Base-by-base conservation (phyloP, 2,888 invertebrate species). In the Blastobasis lacticolella region DNA sequence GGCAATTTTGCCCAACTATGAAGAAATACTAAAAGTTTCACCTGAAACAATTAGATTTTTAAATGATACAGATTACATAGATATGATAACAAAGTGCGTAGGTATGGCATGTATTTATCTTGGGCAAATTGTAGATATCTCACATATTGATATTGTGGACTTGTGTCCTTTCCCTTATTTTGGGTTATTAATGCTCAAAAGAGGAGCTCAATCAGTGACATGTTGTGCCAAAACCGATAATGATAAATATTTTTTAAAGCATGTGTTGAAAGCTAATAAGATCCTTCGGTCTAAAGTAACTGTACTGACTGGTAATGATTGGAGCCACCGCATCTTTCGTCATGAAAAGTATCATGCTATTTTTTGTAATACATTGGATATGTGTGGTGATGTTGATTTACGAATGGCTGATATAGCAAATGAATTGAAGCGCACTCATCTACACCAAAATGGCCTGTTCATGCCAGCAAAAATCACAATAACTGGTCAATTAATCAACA, bases 121-220 rank as follows among this genome's bases (percentile, higher is more conserved):
- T n/a, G 74, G 79, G 7, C 80, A 85, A 58, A 74, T 83, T 48
- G 63, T 69, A 38, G 73, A 80, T 23, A 73, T 79, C 57, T 66
- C 73, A 54, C 62, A 78, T 48, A 63, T 77, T 23, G 64, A 62
- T 57, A 73, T 92, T 55, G 74, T 91, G 47, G 93, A 93, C 70
- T 75, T 90, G 38, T 88, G 88, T 59, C 90, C 90, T 5, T 91
- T 93, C 67, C 93, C 93, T 1, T 60, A 92, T 45, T 89, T 91
- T 64, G 92, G 92, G 0, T 67, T 93, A 45, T 71, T 88, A 50
- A 74, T 92, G 69, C 74, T 91, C 23, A 89, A 89, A 64, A 78
- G 85, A 50, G 89, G 89, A 45, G 73, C 76, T 10, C 69, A 80
- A 51, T 76, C 77, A 45, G 65, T 91, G n/a, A 73, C 81, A 51